These are phyloP conservation scores for Scarus forsteni DNA, from an alignment of 2,797 vertebrate species.

Conservation along the genomic window DNA sequence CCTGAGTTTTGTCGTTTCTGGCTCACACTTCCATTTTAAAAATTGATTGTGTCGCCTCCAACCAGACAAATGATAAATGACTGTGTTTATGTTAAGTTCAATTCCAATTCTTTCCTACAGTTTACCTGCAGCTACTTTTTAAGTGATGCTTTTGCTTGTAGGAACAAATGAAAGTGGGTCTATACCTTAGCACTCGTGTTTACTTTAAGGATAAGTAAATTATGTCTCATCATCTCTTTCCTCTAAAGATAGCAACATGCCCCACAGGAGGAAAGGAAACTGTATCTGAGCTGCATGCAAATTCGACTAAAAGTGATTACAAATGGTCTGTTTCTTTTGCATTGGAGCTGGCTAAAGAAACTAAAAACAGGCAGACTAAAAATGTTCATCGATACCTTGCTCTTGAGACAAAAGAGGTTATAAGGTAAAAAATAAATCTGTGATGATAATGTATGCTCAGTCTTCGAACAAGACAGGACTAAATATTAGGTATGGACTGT, in stretches of 20 bases:
- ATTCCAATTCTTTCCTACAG: constrained; percentile 11
- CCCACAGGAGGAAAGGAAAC: constrained; percentile 10
- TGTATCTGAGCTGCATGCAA: constrained; percentile 39
- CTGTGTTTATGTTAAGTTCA: constrained; percentile 10
- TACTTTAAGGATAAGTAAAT: constrained; percentile 27
- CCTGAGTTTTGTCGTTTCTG: constrained; percentile 7
- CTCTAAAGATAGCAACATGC: constrained; percentile 35
- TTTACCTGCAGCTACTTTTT: constrained; percentile 11
- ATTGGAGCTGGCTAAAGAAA: constrained; percentile 30
- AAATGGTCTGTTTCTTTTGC: constrained; percentile 44
- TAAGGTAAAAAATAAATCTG: too few species aligned
- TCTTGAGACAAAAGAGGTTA: too few species aligned
- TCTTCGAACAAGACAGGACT: too few species aligned
- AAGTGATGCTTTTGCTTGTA: constrained; percentile 6
- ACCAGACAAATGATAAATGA: constrained; percentile 31
- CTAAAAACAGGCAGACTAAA: constrained; percentile 50
- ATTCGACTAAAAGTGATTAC: constrained; percentile 31
- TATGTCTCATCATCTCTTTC: constrained; percentile 23
- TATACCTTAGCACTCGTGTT: constrained; percentile 26
- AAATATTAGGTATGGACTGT: too few species aligned
- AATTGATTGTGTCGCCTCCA: constrained; percentile 5
- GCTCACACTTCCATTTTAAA: neutral
- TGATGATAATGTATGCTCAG: too few species aligned
- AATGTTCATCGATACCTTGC: constrained; percentile 33
- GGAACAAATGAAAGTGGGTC: constrained; percentile 30